These are phyloP conservation scores for Scylla paramamosain DNA, from an alignment of 1,140 invertebrate genomes.

Conservation along the genomic window DNA sequence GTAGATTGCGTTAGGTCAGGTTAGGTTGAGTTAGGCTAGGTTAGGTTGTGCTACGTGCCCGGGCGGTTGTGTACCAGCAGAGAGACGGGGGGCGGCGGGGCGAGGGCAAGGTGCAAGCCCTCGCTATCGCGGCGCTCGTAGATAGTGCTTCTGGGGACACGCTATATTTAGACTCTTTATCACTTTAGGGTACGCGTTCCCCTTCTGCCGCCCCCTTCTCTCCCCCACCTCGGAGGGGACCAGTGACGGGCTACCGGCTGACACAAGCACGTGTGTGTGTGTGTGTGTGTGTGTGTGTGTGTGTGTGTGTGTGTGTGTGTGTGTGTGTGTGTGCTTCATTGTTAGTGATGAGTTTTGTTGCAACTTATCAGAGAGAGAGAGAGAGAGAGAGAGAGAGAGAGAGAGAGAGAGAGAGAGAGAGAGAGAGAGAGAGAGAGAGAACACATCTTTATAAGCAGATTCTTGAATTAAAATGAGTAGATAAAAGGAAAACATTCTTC, in stretches of 20 bases:
- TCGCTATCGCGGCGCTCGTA: too few relatives aligned
- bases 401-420: slow-evolving; percentile 20
- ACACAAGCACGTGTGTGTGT: background rate
- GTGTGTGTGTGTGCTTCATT: background rate
- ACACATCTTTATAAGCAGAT: too few relatives aligned
- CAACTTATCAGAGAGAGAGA: background rate
- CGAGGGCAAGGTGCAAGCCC: too few relatives aligned
- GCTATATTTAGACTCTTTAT: slow-evolving; percentile 3
- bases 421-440: too few relatives aligned
- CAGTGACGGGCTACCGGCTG: too few relatives aligned
- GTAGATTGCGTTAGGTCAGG: too few relatives aligned
- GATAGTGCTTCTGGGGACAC: background rate
- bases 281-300: background rate
- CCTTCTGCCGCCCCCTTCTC: background rate
- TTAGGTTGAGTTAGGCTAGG: too few relatives aligned
- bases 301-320: background rate
- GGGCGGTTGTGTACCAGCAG: too few relatives aligned
- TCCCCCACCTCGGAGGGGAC: background rate
- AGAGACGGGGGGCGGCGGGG: too few relatives aligned
- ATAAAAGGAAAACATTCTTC: too few relatives aligned
- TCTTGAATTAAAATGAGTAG: too few relatives aligned
- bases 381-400: slow-evolving; percentile 20
- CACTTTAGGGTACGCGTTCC: background rate
- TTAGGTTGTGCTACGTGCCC: too few relatives aligned
- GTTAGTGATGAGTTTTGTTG: background rate